Base-by-base conservation (phyloP, 2,797 vertebrate genomes). In the Lutjanus campechanus region DNA sequence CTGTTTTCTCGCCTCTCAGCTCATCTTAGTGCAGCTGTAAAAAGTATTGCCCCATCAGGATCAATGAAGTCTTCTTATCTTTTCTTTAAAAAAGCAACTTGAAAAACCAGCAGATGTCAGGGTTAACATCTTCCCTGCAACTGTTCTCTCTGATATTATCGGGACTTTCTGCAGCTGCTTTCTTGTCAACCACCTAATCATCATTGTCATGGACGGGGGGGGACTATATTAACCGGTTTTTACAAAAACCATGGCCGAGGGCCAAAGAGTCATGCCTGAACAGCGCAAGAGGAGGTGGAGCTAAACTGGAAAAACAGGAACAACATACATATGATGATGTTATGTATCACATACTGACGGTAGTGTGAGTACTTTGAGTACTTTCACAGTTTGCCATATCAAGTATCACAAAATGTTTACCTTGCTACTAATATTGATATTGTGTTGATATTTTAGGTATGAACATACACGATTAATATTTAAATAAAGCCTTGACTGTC, bases 241-340 rank as follows among this genome's bases (percentile, higher is more conserved):
- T 13, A 55, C 2, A 40, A 47, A 29, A 84, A 76, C 20, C 11
- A 36, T 59, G 43, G 59, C 36, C 64, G 17, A 44, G 4, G 10
- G 61, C 60, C 70, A 65, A 64, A 56, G 17, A 43, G 19, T 22
- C 1, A 0, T 41, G 6, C 11, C 41, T 50, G 17, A 58, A 11
- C 22, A n/a, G 16, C 1, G 5, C n/a, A 20, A 11, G 7, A 17
- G 20, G 53, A 77, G 69, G 69, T 1, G 36, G 12, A 8, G 61
- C 51, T 15, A 20, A 82, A 85, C 81, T 62, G 73, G 86, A 86
- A 87, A 68, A 81, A 84, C 83, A 43, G 66, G 86, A 83, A 55
- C 4, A 20, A 50, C 77, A 2, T 11, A 36, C 3, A 36, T 36
- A 3, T 44, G 46, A 46, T 43, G 25, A 46, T 43, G 25, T 60